Percentiles rank a stretch among this genome's conserved stretches.
Conservation (phyloP, 2,888 invertebrate genomes). For the Rhogogaster chlorosoma region DNA sequence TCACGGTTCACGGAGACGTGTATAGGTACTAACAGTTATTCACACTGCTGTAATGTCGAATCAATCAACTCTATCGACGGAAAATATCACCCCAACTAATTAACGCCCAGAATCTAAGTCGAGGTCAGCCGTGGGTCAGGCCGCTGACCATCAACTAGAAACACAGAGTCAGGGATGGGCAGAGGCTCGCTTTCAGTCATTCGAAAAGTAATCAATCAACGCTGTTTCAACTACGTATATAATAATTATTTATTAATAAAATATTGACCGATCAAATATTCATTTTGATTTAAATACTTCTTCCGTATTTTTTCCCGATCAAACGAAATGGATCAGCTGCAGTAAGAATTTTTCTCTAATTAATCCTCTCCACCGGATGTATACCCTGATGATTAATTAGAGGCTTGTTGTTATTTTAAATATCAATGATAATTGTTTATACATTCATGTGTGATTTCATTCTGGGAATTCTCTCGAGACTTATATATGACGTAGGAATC, state of each 20-base stretch:
- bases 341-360: not conserved
- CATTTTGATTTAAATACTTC: not conserved
- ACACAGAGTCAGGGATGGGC: conserved; percentile 5
- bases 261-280: not conserved
- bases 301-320: not conserved
- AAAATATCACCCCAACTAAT: conserved; percentile 17
- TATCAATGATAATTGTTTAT: not conserved
- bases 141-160: conserved; percentile 34
- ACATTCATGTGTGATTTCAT: not conserved
- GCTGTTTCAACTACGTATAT: not conserved
- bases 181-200: not conserved
- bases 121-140: conserved; percentile 38
- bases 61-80: conserved; percentile 21
- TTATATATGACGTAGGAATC: conserved; percentile 14
- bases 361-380: not conserved
- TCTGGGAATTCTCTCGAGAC: not conserved
- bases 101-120: conserved; percentile 40
- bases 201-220: not conserved
- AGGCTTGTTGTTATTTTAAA: not conserved
- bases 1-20: not conserved
- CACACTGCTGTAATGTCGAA: not conserved
- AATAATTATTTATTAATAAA: not conserved
- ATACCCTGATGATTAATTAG: not conserved
- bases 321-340: not conserved
- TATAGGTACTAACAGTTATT: not conserved